A percentile compares a stretch with the other conserved stretches of the same genome.
Conservation (phyloP, 2,113 vertebrate species). For the Anoura caudifer region DNA sequence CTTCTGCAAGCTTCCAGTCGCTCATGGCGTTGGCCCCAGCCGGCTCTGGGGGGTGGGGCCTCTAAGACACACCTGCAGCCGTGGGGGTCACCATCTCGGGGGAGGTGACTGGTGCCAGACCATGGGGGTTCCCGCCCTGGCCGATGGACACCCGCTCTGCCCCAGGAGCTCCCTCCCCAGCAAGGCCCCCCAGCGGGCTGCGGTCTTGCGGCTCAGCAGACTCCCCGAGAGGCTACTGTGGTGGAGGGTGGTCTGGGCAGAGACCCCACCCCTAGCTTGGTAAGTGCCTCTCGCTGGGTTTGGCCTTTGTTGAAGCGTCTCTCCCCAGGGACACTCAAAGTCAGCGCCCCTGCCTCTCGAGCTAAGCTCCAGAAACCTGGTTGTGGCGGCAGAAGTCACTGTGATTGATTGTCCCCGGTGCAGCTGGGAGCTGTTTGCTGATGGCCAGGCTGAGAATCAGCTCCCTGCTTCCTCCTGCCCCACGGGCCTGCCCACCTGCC, state of each 20-base stretch:
- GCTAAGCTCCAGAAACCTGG: slow-evolving; percentile 76
- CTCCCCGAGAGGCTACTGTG: fast-evolving
- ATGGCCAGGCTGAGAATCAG: slow-evolving; percentile 39
- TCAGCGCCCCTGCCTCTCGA: slow-evolving; percentile 71
- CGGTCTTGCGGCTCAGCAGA: not conserved
- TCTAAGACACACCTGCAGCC: not conserved
- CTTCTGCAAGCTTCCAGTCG: not conserved
- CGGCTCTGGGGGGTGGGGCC: not conserved
- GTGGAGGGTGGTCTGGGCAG: not conserved
- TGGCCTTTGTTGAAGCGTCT: slow-evolving; percentile 49
- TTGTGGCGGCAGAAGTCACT: slow-evolving; percentile 79
- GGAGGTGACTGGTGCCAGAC: too few relatives aligned
- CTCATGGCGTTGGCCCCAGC: fast-evolving
- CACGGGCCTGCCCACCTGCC: fast-evolving
- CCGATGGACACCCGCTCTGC: too few relatives aligned
- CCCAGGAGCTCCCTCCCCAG: not conserved
- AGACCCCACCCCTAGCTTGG: not conserved
- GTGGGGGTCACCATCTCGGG: fast-evolving
- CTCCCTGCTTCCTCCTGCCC: not conserved
- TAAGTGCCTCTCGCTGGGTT: fast-evolving
- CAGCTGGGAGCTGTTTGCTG: slow-evolving; percentile 63
- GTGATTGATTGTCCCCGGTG: slow-evolving; percentile 80
- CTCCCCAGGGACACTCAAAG: slow-evolving; percentile 59
- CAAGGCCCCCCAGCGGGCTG: not conserved
- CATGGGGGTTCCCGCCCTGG: too few relatives aligned